Evolutionary conservation across 1,140 invertebrate genomes (phyloP).

Genomic region (Episyrphus balteatus): DNA sequence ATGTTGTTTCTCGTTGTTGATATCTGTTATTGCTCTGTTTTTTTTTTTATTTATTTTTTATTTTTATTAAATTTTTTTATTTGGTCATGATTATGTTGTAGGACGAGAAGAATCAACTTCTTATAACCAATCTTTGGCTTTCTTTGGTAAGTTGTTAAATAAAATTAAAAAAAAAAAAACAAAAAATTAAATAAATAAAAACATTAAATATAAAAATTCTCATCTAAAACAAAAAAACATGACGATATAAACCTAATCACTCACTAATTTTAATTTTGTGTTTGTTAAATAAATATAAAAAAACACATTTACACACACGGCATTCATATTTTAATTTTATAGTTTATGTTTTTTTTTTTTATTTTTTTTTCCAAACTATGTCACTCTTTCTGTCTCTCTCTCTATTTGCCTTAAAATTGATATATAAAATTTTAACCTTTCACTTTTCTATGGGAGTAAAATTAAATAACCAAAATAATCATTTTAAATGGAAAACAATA

Average conservation of each 20-base stretch:
- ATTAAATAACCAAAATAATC: too few species aligned
- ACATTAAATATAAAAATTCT: constrained; percentile 1
- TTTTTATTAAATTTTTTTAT: constrained; percentile 4
- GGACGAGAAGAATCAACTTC: constrained; percentile 78
- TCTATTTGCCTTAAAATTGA: too few species aligned
- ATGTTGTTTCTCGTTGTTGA: not conserved
- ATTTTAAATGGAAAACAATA: too few species aligned
- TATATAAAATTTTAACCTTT: too few species aligned
- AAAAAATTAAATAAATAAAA: constrained; percentile 21
- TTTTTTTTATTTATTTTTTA: constrained; percentile 8
- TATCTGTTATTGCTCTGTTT: not conserved
- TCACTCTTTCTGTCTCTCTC: too few species aligned
- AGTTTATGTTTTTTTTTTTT: too few species aligned
- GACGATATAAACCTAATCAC: too few species aligned
- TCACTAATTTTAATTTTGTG: constrained; percentile 7
- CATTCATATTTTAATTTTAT: constrained; percentile 21
- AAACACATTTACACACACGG: constrained; percentile 38
- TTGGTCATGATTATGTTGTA: constrained; percentile 38
- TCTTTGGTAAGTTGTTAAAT: constrained; percentile 68
- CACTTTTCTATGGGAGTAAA: too few species aligned
- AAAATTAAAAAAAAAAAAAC: constrained; percentile 10
- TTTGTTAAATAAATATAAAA: too few species aligned
- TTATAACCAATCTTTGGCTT: constrained; percentile 76
- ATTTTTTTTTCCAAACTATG: too few species aligned
- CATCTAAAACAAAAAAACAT: too few species aligned